phyloP scores from a whole-genome alignment of 2,113 vertebrate species.

The Gnathonemus echidnorhynchus region DNA sequence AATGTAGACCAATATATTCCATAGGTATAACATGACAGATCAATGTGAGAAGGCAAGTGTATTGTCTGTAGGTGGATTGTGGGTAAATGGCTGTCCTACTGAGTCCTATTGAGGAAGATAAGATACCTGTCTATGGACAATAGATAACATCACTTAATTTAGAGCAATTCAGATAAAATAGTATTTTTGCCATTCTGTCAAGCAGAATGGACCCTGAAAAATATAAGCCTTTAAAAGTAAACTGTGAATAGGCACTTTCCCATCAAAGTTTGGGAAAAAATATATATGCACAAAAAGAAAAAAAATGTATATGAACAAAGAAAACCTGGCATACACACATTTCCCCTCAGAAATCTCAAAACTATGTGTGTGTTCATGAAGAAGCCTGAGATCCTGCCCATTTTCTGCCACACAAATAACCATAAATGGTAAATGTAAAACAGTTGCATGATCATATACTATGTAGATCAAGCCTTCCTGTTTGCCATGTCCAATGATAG shows the following conservation, averaged over 20 bases:
- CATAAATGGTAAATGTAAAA: background rate
- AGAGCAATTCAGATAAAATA: background rate
- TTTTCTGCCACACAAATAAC: background rate
- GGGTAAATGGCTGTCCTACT: background rate
- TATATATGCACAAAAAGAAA: background rate
- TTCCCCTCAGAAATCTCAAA: background rate
- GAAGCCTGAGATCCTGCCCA: background rate
- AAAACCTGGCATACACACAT: background rate
- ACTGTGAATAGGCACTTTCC: background rate
- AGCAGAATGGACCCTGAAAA: background rate
- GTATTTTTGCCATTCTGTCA: background rate
- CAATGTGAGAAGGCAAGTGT: background rate
- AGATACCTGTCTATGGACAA: background rate
- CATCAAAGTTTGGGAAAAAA: background rate
- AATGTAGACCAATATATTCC: background rate
- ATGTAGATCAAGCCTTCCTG: background rate
- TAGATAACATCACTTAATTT: background rate
- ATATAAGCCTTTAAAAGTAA: background rate
- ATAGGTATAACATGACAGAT: background rate
- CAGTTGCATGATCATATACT: background rate
- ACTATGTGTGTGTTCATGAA: background rate
- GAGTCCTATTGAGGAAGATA: background rate
- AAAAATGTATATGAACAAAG: background rate
- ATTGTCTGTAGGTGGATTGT: background rate
- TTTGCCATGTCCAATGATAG: background rate